A percentile compares a stretch with the other conserved stretches of the same genome.
These are phyloP conservation scores for Octopus bimaculoides DNA, from an alignment of 1,140 invertebrate genomes.

Conservation along the genomic window DNA sequence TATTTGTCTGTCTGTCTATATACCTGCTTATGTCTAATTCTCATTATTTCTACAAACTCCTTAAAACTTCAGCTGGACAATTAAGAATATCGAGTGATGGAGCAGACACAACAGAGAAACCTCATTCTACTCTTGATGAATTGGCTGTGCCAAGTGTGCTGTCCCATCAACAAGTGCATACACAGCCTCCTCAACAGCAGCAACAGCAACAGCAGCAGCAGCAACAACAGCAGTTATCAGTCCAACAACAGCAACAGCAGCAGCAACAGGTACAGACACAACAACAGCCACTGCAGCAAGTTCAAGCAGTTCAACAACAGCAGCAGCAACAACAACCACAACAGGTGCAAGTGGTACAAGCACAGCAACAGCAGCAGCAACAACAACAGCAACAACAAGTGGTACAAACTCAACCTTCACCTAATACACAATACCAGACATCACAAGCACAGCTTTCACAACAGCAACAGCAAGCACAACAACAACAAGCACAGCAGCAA, in stretches of 20 bases:
- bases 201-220: not conserved
- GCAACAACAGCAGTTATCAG: conserved; percentile 17
- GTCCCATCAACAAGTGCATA: not conserved
- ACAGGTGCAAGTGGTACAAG: conserved; percentile 17
- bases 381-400: conserved; percentile 11
- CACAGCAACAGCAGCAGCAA: conserved; percentile 10
- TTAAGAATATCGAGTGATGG: not conserved
- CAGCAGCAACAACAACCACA: conserved; percentile 26
- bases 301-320: conserved; percentile 25
- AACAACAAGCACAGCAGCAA: conserved; percentile 37
- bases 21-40: not conserved
- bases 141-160: no score
- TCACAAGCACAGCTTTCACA: conserved; percentile 30
- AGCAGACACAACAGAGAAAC: conserved; percentile 9
- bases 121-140: conserved; percentile 10
- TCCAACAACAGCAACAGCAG: conserved; percentile 17
- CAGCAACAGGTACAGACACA: conserved; percentile 25
- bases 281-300: conserved; percentile 17
- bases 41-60: not conserved
- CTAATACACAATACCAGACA: not conserved
- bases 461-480: conserved; percentile 33
- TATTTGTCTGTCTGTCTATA: not conserved
- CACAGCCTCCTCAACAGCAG: not conserved
- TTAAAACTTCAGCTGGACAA: not conserved
- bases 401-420: conserved; percentile 22